A percentile compares a stretch with the other conserved stretches of the same genome.
Evolutionary conservation across 2,888 invertebrate species (phyloP).

Genomic region (Agriotes lineatus): DNA sequence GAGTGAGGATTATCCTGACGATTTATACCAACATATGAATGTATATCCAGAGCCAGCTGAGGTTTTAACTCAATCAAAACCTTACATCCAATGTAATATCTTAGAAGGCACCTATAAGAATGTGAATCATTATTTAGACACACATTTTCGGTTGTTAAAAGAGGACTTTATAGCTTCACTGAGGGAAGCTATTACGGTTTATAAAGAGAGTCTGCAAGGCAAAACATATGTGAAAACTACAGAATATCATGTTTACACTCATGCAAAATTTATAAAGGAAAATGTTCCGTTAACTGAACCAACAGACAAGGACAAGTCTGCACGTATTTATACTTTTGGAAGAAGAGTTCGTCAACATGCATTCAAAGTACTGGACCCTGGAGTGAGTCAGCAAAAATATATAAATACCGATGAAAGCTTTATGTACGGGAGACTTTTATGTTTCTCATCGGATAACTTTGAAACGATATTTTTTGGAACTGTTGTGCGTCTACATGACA

Average conservation of each 20-base stretch:
- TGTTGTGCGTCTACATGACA: slow-evolving; percentile 66
- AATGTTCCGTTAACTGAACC: too few relatives aligned
- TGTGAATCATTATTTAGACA: slow-evolving; percentile 79
- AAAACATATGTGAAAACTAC: too few relatives aligned
- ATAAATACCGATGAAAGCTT: slow-evolving; percentile 70
- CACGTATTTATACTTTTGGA: too few relatives aligned
- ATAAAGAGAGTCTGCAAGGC: too few relatives aligned
- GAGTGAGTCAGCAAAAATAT: slow-evolving; percentile 62
- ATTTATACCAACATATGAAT: slow-evolving; percentile 69
- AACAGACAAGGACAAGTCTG: too few relatives aligned
- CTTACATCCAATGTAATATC: slow-evolving; percentile 71
- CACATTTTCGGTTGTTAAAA: too few relatives aligned
- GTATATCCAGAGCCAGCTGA: slow-evolving; percentile 69
- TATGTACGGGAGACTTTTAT: slow-evolving; percentile 79
- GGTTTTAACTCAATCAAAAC: slow-evolving; percentile 54
- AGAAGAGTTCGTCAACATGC: background rate
- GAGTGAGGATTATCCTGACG: slow-evolving; percentile 62
- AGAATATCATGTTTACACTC: too few relatives aligned
- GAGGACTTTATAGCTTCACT: too few relatives aligned
- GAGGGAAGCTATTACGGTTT: too few relatives aligned
- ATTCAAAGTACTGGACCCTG: background rate
- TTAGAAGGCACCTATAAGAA: slow-evolving; percentile 73
- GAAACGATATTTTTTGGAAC: slow-evolving; percentile 76
- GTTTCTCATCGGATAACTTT: slow-evolving; percentile 79
- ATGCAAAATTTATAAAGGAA: too few relatives aligned